Percentiles rank a stretch among this genome's conserved stretches.
Evolutionary conservation across 2,888 invertebrate genomes (phyloP).

Genomic region (Pyrrhia umbra): DNA sequence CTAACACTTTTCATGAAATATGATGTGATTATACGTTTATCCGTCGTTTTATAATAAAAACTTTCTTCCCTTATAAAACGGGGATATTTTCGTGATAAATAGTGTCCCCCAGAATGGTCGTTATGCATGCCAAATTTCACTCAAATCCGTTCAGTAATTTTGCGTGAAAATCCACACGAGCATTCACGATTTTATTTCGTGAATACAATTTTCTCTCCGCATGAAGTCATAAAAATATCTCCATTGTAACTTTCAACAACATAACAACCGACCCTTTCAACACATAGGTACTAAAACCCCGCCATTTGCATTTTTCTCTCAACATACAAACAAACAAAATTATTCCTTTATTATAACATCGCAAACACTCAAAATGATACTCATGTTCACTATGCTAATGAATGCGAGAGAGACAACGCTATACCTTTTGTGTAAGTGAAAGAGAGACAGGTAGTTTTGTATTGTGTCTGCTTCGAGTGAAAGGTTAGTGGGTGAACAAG

Average conservation of each 20-base stretch:
- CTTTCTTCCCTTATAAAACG: too few species aligned
- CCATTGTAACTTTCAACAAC: slow-evolving; percentile 28
- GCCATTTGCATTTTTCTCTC: slow-evolving; percentile 43
- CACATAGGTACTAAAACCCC: slow-evolving; percentile 13
- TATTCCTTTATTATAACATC: slow-evolving; percentile 43
- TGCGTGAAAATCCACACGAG: too few species aligned
- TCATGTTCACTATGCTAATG: slow-evolving; percentile 63
- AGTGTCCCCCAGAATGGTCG: too few species aligned
- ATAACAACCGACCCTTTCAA: slow-evolving; percentile 12
- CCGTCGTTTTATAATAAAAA: too few species aligned
- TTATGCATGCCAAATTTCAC: too few species aligned
- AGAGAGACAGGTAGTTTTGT: slow-evolving; percentile 58
- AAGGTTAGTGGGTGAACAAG: slow-evolving; percentile 73
- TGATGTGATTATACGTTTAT: too few species aligned
- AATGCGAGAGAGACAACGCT: slow-evolving; percentile 63
- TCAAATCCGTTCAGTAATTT: too few species aligned
- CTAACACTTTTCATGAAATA: too few species aligned
- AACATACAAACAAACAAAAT: slow-evolving; percentile 39
- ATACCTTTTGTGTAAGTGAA: slow-evolving; percentile 24
- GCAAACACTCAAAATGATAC: slow-evolving; percentile 41
- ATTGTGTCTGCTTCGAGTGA: slow-evolving; percentile 59
- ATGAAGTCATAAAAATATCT: slow-evolving; percentile 35
- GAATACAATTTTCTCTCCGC: neutral
- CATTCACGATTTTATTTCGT: too few species aligned
- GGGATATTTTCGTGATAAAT: too few species aligned